Base-by-base conservation (phyloP, 1,140 invertebrate species). In the Lethocerus indicus region DNA sequence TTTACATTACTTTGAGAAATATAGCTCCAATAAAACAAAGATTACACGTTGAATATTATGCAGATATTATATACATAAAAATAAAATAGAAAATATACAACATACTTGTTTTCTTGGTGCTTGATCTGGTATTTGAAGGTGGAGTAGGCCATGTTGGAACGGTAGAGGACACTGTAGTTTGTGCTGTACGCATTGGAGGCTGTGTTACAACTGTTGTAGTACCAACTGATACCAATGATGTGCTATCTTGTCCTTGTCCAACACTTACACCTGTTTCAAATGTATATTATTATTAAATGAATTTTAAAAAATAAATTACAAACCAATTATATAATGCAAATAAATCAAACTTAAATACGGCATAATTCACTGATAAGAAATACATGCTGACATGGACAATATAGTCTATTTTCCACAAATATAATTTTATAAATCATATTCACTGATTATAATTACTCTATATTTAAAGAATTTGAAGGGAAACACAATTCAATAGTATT, bases 81-180 rank as follows among this genome's bases (percentile, higher is more conserved):
- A n/a, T n/a, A n/a, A n/a, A 23, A 43, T 24, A 14, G 23, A 37
- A 23, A 18, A 44, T 18, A 28, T 16, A 42, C n/a, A n/a, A 53
- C 58, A 55, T 46, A 59, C 58, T 58, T 62, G 72, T 71, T 63
- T 74, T 75, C 60, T 73, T 71, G 46, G 72, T 72, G 46, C 61
- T 58, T 6, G 56, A 50, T 39, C 56, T 56, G 21, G 47, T 47
- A 44, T 32, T 43, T 46, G 47, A 44, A n/a, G 44, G 51, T 49
- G 16, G 48, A 47, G 48, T 53, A 49, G 41, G 50, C 32, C 26
- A 43, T 57, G 61, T 72, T 74, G 50, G 56, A 52, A 54, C 59
- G 59, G 50, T 61, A 61, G 52, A 60, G 60, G 41, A 44, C 20
- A 26, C 20, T 26, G 42, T 28, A 7, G 50, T 51, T 43, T 51